Conservation (phyloP, 35 echinoderm and acorn worm genomes). For the Anneissia japonica region DNA sequence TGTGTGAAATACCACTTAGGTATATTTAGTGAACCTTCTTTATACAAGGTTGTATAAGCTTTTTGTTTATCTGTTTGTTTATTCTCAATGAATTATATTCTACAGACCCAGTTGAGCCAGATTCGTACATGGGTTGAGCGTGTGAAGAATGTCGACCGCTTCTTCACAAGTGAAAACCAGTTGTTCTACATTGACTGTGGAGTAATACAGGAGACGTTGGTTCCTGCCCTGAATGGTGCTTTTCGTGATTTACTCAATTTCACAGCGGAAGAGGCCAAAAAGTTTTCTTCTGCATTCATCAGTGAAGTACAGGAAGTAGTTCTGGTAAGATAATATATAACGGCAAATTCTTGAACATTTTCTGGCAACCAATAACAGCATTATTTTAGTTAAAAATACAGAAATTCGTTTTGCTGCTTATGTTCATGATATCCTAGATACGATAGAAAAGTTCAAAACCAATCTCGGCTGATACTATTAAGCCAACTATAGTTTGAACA, state of each 20-base stretch:
- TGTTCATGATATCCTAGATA: too few relatives aligned
- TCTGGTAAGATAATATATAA: constrained; percentile 58
- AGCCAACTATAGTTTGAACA: too few relatives aligned
- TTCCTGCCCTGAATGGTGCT: constrained; percentile 62
- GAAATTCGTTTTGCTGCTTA: too few relatives aligned
- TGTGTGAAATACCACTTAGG: too few relatives aligned
- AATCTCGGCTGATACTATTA: too few relatives aligned
- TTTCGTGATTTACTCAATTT: constrained; percentile 89
- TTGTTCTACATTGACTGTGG: constrained; percentile 80
- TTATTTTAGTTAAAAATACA: too few relatives aligned
- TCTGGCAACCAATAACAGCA: too few relatives aligned
- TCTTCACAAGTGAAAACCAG: constrained; percentile 58
- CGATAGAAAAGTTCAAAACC: too few relatives aligned
- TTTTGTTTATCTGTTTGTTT: too few relatives aligned
- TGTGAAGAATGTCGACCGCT: constrained; percentile 66
- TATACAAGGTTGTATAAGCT: too few relatives aligned
- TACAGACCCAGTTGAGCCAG: constrained; percentile 78
- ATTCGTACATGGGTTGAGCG: constrained; percentile 85
- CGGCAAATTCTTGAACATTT: too few relatives aligned
- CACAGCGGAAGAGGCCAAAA: constrained; percentile 69
- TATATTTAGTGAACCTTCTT: too few relatives aligned
- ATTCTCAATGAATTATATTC: neutral
- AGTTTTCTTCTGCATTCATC: constrained; percentile 71
- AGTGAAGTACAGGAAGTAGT: constrained; percentile 80
- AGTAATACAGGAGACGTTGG: constrained; percentile 69